These are phyloP conservation scores for Sclerodermus sp. DNA, from an alignment of 2,888 invertebrate species.

Conservation along the genomic window DNA sequence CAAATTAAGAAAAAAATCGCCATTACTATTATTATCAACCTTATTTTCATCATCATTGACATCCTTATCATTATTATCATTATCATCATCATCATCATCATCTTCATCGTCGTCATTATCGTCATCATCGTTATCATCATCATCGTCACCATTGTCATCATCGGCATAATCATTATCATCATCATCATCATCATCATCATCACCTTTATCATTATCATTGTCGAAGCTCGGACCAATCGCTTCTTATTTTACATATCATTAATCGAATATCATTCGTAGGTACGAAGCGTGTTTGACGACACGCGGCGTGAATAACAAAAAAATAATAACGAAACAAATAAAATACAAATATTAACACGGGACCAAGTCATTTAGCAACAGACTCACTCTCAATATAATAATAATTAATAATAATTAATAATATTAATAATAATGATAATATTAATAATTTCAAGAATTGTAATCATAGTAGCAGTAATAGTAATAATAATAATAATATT, in stretches of 20 bases:
- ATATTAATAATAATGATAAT: conserved; percentile 34
- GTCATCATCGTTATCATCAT: no score
- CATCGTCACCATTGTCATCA: no score
- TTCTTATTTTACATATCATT: neutral
- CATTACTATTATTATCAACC: no score
- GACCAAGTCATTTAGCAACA: conserved; percentile 52
- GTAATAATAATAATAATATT: conserved; percentile 35
- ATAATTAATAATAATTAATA: conserved; percentile 32
- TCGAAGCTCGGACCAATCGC: neutral
- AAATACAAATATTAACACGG: conserved; percentile 59
- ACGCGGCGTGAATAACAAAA: conserved; percentile 55
- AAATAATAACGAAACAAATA: conserved; percentile 57
- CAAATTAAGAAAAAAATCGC: conserved; percentile 18
- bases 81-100: no score
- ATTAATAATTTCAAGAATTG: conserved; percentile 36
- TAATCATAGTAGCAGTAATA: no score
- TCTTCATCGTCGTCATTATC: no score
- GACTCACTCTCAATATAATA: conserved; percentile 52
- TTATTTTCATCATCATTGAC: no score
- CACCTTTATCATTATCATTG: no score
- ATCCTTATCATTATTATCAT: no score
- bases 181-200: no score
- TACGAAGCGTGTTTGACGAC: conserved; percentile 54
- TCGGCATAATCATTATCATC: no score
- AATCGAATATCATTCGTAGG: conserved; percentile 35